A percentile compares a stretch with the other conserved stretches of the same genome.
Conservation (phyloP, 2,888 invertebrate species). For the Yponomeuta sedellus region DNA sequence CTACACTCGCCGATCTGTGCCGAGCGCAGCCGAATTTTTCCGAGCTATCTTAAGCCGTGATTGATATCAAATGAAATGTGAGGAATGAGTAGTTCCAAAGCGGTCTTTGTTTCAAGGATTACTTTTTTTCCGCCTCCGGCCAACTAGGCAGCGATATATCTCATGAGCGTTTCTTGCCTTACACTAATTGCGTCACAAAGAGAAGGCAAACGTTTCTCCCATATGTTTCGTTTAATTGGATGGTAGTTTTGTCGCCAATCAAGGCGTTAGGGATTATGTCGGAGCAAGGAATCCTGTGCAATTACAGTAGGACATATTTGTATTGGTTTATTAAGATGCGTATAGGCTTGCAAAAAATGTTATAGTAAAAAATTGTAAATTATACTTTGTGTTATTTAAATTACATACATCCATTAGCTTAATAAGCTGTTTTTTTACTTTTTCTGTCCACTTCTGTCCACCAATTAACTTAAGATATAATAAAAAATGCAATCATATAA, state of each 20-base stretch:
- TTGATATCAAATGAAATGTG: conserved; percentile 76
- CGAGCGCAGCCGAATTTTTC: conserved; percentile 50
- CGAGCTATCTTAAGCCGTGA: conserved; percentile 66
- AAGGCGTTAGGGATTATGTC: not conserved
- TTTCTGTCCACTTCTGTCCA: too few species aligned
- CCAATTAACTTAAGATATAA: too few species aligned
- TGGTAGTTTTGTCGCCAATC: not conserved
- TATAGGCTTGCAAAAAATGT: not conserved
- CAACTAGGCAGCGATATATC: not conserved
- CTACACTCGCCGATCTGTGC: conserved; percentile 44
- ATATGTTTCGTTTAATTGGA: not conserved
- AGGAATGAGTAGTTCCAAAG: conserved; percentile 67
- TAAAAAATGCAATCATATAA: too few species aligned
- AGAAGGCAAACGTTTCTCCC: not conserved
- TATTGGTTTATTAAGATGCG: too few species aligned
- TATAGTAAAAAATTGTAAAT: too few species aligned
- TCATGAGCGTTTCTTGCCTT: not conserved
- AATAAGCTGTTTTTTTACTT: too few species aligned
- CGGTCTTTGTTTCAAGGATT: conserved; percentile 70
- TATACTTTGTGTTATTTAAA: too few species aligned
- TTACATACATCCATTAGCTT: too few species aligned
- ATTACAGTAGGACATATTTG: not conserved
- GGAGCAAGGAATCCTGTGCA: not conserved
- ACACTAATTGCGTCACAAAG: not conserved
- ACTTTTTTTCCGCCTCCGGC: conserved; percentile 41